These are phyloP conservation scores for Tiliacea aurago DNA, from an alignment of 2,888 invertebrate genomes.

Conservation along the genomic window DNA sequence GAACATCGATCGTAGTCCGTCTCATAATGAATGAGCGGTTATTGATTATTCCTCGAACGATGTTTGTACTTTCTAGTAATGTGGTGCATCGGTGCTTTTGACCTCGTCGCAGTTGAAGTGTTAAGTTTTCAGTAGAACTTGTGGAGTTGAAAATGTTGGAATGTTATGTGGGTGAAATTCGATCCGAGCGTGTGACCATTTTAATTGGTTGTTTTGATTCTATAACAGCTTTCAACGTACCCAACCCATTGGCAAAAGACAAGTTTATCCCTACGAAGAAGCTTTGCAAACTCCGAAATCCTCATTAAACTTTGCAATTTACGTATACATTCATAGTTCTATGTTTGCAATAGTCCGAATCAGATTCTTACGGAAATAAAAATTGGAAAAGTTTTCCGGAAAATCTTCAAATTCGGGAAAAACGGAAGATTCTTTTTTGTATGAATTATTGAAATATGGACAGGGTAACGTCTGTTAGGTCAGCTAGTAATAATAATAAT, in stretches of 20 bases:
- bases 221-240: not conserved
- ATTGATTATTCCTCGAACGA: constrained; percentile 57
- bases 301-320: not conserved
- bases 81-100: constrained; percentile 32
- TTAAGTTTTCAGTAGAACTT: constrained; percentile 13
- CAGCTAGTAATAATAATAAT: no score
- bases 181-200: no score
- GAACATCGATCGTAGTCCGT: constrained; percentile 53
- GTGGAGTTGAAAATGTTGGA: not conserved
- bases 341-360: no score
- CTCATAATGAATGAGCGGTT: constrained; percentile 62
- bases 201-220: not conserved
- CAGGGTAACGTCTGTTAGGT: no score
- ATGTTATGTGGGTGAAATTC: not conserved
- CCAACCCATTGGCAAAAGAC: no score
- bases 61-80: constrained; percentile 18
- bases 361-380: no score
- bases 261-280: not conserved
- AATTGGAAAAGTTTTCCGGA: no score
- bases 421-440: no score
- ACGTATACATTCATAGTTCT: not conserved
- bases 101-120: constrained; percentile 1
- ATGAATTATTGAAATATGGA: no score
- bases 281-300: not conserved
- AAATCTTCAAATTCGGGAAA: no score